Evolutionary conservation across 2,888 invertebrate genomes (phyloP), one percentile per base, ranked within the genome.

Genomic region (Aphodius sticticus): DNA sequence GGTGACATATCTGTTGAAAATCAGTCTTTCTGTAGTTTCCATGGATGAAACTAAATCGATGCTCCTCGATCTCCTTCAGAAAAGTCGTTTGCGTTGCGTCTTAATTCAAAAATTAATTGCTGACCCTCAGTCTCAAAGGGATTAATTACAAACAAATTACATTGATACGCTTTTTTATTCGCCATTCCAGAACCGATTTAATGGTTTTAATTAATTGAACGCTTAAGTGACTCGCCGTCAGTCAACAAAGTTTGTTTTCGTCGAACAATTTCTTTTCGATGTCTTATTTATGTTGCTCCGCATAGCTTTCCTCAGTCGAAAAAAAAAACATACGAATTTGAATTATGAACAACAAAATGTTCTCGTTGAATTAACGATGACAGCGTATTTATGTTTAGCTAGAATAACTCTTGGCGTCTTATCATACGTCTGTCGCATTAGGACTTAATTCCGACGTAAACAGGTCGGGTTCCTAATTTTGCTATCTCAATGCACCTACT

Each of bases 101-200:
- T 53, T 53, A 53, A 53, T 53, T 53, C 7, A 53, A 53, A 53
- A 53, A 53, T 9, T 53, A 53, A 53, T 53, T 53, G 53, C 53
- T 1, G 53, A 53, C 53, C 9, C 53, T 26, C 53, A 12, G 9
- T 12, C 7, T 53, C 53, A 53, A 53, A 53, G 12, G 9, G 53
- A 53, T 53, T 53, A 53, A 53, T 53, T 53, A 53, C 53, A 53
- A 53, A 53, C 53, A 53, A 53, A 53, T 53, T 53, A 53, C 53
- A 12, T 7, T 12, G 53, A 53, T 53, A 53, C 9, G 12, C 12
- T 53, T 53, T 53, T 53, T 53, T 53, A 53, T 53, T 53, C 53
- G 53, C 53, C 53, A 53, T 53, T 53, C 7, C 53, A 12, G 9
- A 12, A 12, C 53, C 53, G 3, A 53, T 53, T 53, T 53, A 53